These are phyloP conservation scores for Schizotus pectinicornis DNA, from an alignment of 2,888 invertebrate genomes.

Conservation along the genomic window DNA sequence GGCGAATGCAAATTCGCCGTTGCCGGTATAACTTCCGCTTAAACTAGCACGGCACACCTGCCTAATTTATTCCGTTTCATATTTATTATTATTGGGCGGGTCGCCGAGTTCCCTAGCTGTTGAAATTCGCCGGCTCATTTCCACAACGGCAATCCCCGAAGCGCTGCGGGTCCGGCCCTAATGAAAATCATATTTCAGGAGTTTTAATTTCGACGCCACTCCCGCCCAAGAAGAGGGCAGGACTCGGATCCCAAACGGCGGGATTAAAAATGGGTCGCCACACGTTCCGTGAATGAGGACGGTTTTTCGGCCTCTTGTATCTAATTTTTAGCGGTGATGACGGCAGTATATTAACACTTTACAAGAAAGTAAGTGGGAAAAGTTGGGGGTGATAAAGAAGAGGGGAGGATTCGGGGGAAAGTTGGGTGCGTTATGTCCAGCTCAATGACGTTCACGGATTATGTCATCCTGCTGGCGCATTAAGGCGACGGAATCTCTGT, in stretches of 20 bases:
- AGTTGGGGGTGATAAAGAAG: conserved; percentile 26
- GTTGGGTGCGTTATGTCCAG: conserved; percentile 40
- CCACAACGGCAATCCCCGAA: conserved; percentile 20
- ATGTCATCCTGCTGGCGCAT: conserved; percentile 41
- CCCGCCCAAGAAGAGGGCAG: background rate
- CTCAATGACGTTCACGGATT: conserved; percentile 43
- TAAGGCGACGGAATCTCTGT: conserved; percentile 41
- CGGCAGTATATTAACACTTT: background rate
- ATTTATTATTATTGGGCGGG: conserved; percentile 27
- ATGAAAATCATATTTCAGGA: conserved; percentile 26
- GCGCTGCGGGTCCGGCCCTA: conserved; percentile 19
- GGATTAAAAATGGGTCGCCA: conserved; percentile 15
- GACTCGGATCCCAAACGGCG: too few relatives aligned
- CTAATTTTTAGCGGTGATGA: conserved; percentile 12
- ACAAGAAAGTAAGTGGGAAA: conserved; percentile 17
- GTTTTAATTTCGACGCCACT: conserved; percentile 19
- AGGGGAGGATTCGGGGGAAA: conserved; percentile 38
- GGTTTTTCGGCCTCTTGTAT: conserved; percentile 1
- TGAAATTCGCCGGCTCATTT: conserved; percentile 23
- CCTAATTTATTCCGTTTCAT: conserved; percentile 33
- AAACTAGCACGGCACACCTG: conserved; percentile 31
- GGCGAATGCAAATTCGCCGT: conserved; percentile 22
- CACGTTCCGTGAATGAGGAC: background rate
- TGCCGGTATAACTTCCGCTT: conserved; percentile 18
- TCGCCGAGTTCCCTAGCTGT: conserved; percentile 5